These are phyloP conservation scores for Pachypeltis micranthus DNA, from an alignment of 1,140 invertebrate genomes.

Conservation along the genomic window DNA sequence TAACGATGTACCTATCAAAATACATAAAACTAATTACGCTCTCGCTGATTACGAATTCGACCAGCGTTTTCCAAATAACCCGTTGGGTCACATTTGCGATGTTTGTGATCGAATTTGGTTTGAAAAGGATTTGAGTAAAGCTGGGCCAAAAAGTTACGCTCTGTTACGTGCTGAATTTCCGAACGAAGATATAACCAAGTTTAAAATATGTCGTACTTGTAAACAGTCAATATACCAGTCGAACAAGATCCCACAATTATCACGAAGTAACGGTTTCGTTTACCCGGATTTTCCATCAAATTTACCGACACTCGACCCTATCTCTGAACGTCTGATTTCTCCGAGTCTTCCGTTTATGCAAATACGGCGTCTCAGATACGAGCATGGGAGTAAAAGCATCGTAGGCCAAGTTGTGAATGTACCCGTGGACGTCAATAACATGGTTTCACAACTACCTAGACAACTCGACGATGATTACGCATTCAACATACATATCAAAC, in stretches of 20 bases:
- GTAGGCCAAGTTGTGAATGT: background rate
- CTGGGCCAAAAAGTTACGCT: background rate
- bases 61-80: background rate
- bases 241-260: background rate
- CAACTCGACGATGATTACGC: background rate
- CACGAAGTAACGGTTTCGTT: background rate
- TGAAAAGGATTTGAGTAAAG: background rate
- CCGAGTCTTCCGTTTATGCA: slow-evolving; percentile 1
- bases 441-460: slow-evolving; percentile 3
- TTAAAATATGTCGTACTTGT: background rate
- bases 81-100: background rate
- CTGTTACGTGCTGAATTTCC: background rate
- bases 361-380: slow-evolving; percentile 3
- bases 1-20: background rate
- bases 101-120: slow-evolving; percentile 4
- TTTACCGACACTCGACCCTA: background rate
- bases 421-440: background rate
- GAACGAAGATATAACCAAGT: background rate
- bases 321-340: slow-evolving; percentile 2
- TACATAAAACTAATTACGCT: background rate
- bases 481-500: slow-evolving; percentile 15
- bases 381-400: slow-evolving; percentile 4
- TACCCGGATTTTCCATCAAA: background rate
- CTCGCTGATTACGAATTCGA: background rate
- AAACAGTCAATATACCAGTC: background rate